Evolutionary conservation across 1,140 invertebrate genomes (phyloP).

Genomic region (Trichonephila inaurata): DNA sequence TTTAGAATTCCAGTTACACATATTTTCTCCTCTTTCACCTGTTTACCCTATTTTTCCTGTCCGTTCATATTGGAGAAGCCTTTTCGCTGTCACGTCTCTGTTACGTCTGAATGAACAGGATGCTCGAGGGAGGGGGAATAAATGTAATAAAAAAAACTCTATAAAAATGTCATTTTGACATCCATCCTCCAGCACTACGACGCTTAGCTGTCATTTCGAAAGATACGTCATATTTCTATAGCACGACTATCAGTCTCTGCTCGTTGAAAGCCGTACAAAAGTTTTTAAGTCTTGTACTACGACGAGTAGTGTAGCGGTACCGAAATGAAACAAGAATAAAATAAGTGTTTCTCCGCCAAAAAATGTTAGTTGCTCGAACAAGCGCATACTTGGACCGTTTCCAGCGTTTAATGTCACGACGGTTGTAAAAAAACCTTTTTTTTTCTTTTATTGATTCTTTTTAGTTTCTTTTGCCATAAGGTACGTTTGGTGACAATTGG

Average conservation of each 20-base stretch:
- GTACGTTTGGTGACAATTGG: constrained; percentile 40
- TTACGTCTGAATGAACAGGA: neutral
- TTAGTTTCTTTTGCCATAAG: constrained; percentile 38
- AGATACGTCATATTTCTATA: constrained; percentile 62
- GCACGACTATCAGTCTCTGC: neutral
- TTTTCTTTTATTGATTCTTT: constrained; percentile 51
- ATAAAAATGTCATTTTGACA: constrained; percentile 58
- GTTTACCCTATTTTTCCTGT: neutral
- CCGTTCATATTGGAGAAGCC: neutral
- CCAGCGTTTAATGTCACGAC: constrained; percentile 62
- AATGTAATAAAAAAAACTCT: neutral
- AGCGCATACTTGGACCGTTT: constrained; percentile 64
- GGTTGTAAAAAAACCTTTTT: constrained; percentile 29
- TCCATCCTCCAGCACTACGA: constrained; percentile 5
- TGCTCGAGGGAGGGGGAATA: neutral
- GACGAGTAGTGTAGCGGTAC: constrained; percentile 39
- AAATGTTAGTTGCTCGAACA: constrained; percentile 37
- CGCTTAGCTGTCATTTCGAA: constrained; percentile 38
- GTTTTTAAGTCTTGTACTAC: constrained; percentile 36
- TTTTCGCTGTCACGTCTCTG: constrained; percentile 7
- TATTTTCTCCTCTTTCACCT: neutral
- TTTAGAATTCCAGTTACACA: too few species aligned
- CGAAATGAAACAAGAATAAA: constrained; percentile 58
- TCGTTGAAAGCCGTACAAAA: constrained; percentile 26
- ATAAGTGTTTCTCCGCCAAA: constrained; percentile 33